These are phyloP conservation scores for Tenualosa ilisha DNA, from an alignment of 2,797 vertebrate genomes.

Conservation along the genomic window DNA sequence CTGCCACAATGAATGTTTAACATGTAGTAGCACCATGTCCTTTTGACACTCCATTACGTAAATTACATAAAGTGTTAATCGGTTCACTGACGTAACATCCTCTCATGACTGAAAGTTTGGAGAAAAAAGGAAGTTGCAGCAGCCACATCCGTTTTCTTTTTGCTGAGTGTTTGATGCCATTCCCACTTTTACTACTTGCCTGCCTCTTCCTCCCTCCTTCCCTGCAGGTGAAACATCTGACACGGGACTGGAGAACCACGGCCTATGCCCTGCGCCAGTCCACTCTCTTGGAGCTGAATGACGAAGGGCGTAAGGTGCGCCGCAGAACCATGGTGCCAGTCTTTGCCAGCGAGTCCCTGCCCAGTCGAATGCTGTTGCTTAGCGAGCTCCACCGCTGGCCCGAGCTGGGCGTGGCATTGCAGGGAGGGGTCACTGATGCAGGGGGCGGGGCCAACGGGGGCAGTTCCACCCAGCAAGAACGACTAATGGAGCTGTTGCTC, in stretches of 20 bases:
- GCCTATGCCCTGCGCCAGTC: conserved; percentile 91
- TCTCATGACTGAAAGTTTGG: background rate
- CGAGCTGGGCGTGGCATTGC: conserved; percentile 75
- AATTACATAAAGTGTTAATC: background rate
- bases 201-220: conserved; percentile 33
- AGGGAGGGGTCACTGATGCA: conserved; percentile 48
- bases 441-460: conserved; percentile 48
- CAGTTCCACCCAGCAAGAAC: conserved; percentile 83
- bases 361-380: conserved; percentile 92
- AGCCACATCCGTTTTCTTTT: background rate
- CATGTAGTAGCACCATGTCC: background rate
- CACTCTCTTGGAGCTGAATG: conserved; percentile 85
- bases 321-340: conserved; percentile 85
- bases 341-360: conserved; percentile 91
- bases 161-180: background rate
- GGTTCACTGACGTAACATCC: background rate
- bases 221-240: conserved; percentile 92
- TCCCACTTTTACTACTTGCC: background rate
- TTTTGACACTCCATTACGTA: background rate
- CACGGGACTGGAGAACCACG: conserved; percentile 95
- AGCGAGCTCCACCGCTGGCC: conserved; percentile 86
- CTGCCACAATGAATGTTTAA: background rate
- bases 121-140: background rate
- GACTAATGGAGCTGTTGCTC: conserved; percentile 90
- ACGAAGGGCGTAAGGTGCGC: conserved; percentile 91